phyloP scores from a whole-genome alignment of 2,113 vertebrate species.

The Leuciscus idus region DNA sequence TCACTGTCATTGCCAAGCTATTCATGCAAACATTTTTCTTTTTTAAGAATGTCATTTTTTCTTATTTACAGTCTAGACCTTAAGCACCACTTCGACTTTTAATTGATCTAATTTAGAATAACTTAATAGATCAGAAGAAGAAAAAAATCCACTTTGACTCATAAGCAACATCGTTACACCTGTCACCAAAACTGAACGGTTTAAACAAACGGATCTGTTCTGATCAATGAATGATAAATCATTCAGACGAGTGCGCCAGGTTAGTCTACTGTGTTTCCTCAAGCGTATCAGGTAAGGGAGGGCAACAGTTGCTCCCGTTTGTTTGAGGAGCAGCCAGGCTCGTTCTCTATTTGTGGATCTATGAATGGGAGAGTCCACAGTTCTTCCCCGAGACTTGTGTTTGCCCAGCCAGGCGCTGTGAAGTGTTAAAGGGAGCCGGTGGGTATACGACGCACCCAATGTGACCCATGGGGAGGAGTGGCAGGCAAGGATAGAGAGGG shows the following conservation, averaged over 20 bases:
- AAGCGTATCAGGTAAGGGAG: constrained; percentile 39
- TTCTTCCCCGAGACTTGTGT: constrained; percentile 31
- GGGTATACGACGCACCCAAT: constrained; percentile 73
- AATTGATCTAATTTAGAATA: neutral
- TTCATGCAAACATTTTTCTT: neutral
- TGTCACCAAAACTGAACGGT: neutral
- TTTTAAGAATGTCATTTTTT: neutral
- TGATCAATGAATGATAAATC: constrained; percentile 11
- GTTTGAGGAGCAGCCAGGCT: constrained; percentile 52
- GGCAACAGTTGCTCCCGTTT: constrained; percentile 48
- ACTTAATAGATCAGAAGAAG: neutral
- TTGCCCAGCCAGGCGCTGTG: constrained; percentile 37
- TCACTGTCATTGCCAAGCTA: neutral
- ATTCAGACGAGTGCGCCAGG: neutral
- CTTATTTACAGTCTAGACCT: neutral
- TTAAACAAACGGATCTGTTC: neutral
- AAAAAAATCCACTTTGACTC: neutral
- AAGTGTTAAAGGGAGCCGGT: constrained; percentile 50
- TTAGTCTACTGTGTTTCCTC: constrained; percentile 24
- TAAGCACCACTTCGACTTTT: neutral
- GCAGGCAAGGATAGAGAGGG: constrained; percentile 66
- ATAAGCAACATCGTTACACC: constrained; percentile 4
- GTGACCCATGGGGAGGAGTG: constrained; percentile 80
- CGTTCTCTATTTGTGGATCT: constrained; percentile 52
- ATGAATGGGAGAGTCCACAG: constrained; percentile 43